Base-by-base conservation (phyloP, 2,888 invertebrate species). In the Drosophila barbarae region DNA sequence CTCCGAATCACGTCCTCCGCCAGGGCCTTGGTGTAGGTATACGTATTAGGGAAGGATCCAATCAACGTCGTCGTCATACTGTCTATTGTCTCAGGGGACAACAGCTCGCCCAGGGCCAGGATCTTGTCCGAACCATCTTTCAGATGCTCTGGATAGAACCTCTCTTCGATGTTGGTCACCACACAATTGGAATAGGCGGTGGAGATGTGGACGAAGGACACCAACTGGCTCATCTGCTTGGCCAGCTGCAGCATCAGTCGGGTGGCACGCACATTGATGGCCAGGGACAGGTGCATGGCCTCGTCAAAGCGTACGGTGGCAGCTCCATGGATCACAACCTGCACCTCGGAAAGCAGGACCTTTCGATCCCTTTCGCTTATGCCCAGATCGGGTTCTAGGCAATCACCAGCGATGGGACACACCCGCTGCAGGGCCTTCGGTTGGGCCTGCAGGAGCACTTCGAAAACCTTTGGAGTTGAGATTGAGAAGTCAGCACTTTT, bases 1-100 rank as follows among this genome's bases (percentile, higher is more conserved):
- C 90, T 90, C 30, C 90, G 87, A 9, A 94, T 88, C 26, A 92
- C 84, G 69, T 92, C 91, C 85, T 94, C 94, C 0, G 93, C 93
- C 55, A 94, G 86, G 10, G 93, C 92, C 88, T 94, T 94, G 8
- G 94, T 94, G 85, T 91, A 93, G 3, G 93, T 92, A 88, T 94
- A 94, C 1, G 93, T 93, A 86, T 94, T 94, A 3, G 94, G 94
- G 66, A 74, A 87, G 18, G 73, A 70, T 12, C 76, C 76, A 12
- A 82, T 67, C 35, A 88, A 65, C 28, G 75, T 75, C 1, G 68
- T 32, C 34, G 87, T 82, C 64, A 90, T 80, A 2, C 77, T 73
- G 54, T 89, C 86, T 8, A 90, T 52, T 12, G 83, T 83, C 30
- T 88, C 86, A 7, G 86, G 81, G 64, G 87, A 87, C n/a, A 89